Conservation (phyloP, 2,888 invertebrate species). For the Entomobrya proxima region DNA sequence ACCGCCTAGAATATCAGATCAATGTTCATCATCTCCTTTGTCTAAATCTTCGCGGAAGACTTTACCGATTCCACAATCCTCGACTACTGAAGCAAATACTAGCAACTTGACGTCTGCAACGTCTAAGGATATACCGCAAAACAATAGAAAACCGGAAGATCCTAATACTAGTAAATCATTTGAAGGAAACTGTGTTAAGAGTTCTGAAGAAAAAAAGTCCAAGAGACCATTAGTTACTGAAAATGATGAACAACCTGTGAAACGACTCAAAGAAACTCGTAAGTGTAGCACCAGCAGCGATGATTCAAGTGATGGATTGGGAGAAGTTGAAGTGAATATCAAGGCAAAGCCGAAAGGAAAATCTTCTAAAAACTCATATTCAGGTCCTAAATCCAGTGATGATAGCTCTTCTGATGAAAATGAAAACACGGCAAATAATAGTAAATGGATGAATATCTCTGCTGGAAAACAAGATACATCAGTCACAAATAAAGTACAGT, state of each 20-base stretch:
- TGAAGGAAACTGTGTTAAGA: background rate
- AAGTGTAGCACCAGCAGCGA: conserved; percentile 10
- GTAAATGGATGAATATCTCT: background rate
- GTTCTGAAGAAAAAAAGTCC: background rate
- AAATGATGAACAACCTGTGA: background rate
- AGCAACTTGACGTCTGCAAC: too few relatives aligned
- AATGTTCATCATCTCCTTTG: background rate
- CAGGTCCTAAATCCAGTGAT: background rate
- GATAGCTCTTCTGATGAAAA: background rate
- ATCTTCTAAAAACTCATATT: background rate
- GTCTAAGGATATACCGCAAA: too few relatives aligned
- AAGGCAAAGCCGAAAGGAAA: background rate
- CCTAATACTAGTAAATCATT: too few relatives aligned
- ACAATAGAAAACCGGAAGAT: too few relatives aligned
- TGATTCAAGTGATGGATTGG: conserved; percentile 56
- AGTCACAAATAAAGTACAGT: too few relatives aligned
- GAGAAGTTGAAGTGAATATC: background rate
- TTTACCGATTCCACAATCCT: too few relatives aligned
- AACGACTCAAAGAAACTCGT: background rate
- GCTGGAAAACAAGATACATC: background rate
- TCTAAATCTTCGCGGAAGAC: background rate
- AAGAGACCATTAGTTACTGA: background rate
- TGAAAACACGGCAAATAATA: background rate
- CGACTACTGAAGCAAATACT: too few relatives aligned
- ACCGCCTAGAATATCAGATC: background rate